Evolutionary conservation across 2,113 vertebrate species (phyloP).

Genomic region (Cygnus atratus): DNA sequence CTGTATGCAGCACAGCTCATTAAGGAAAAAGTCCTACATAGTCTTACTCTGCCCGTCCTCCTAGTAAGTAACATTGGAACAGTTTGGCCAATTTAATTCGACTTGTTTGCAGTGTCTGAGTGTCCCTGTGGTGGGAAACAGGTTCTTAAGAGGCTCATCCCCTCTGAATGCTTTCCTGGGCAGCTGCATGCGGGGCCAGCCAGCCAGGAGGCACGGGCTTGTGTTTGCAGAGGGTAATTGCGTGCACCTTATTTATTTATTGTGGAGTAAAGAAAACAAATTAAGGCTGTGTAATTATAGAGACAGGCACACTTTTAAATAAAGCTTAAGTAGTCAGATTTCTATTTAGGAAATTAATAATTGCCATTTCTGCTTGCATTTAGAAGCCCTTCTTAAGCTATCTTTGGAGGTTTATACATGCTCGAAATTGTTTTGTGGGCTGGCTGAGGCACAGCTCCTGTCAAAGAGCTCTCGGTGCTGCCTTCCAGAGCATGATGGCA

Average conservation of each 20-base stretch:
- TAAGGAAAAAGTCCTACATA: neutral
- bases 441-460: neutral
- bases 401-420: slow-evolving; percentile 11
- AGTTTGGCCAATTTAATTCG: neutral
- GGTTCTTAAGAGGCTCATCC: neutral
- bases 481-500: neutral
- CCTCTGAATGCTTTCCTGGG: neutral
- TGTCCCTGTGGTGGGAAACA: neutral
- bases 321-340: slow-evolving; percentile 70
- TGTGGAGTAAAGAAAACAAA: slow-evolving; percentile 78
- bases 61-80: neutral
- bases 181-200: neutral
- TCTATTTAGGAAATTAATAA: slow-evolving; percentile 76
- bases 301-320: slow-evolving; percentile 70
- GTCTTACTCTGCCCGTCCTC: neutral
- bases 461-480: neutral
- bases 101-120: neutral
- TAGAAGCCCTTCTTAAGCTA: neutral
- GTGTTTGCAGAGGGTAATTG: slow-evolving; percentile 52
- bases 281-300: slow-evolving; percentile 77
- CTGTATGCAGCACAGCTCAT: neutral
- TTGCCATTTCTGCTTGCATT: slow-evolving; percentile 14
- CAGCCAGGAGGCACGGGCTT: neutral
- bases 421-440: slow-evolving; percentile 18
- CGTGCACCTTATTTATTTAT: slow-evolving; percentile 74